Evolutionary conservation across 2,797 vertebrate genomes (phyloP).

Genomic region (Gallinago nigripennis): DNA sequence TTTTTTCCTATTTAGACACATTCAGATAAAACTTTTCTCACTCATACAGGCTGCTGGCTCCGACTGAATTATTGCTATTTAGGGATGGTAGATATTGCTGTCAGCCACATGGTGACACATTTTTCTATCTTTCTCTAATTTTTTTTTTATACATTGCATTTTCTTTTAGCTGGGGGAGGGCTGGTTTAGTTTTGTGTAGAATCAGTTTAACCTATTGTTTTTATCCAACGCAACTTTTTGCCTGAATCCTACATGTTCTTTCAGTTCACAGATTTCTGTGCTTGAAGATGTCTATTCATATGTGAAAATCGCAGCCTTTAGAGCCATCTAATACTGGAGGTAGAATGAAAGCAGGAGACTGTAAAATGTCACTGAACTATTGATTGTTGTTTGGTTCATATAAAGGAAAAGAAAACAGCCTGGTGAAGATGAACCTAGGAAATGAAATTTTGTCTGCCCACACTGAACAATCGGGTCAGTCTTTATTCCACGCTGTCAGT

Average conservation of each 20-base stretch:
- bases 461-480: neutral
- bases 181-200: neutral
- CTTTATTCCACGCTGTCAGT: neutral
- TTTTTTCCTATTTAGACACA: neutral
- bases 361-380: neutral
- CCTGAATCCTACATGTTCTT: neutral
- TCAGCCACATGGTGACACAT: neutral
- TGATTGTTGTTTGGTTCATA: neutral
- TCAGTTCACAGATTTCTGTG: neutral
- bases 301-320: neutral
- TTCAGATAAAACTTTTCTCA: neutral
- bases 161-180: neutral
- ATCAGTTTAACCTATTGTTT: neutral
- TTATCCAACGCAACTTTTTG: neutral
- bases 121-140: neutral
- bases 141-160: neutral
- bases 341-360: neutral
- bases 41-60: neutral
- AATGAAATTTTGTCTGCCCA: neutral
- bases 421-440: neutral
- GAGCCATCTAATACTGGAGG: neutral
- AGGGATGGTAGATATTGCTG: neutral
- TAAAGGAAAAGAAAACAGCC: neutral
- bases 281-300: neutral
- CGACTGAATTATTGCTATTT: neutral